Evolutionary conservation across 2,113 vertebrate species (phyloP).

Genomic region (Loxodonta africana): DNA sequence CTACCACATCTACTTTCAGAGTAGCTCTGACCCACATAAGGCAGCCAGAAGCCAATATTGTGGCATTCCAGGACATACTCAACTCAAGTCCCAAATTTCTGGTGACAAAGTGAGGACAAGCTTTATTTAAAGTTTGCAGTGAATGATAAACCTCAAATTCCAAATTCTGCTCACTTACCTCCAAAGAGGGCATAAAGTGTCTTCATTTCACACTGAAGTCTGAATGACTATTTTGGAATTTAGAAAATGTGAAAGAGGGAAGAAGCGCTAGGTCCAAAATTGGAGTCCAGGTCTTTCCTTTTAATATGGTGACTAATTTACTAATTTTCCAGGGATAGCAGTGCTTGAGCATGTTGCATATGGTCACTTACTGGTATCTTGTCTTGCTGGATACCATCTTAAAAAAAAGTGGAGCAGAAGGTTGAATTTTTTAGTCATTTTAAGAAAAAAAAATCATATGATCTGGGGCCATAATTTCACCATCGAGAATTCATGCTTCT

Average conservation of each 20-base stretch:
- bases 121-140: not conserved
- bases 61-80: not conserved
- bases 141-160: conserved; percentile 7
- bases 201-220: not conserved
- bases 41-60: not conserved
- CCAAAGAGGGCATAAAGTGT: not conserved
- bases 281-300: not conserved
- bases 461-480: not conserved
- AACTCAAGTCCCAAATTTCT: not conserved
- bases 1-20: not conserved
- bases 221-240: not conserved
- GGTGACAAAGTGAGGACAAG: not conserved
- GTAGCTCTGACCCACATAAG: not conserved
- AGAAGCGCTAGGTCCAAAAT: not conserved
- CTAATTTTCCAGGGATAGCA: not conserved
- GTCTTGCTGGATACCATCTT: not conserved
- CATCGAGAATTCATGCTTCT: not conserved
- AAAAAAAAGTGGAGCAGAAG: not conserved
- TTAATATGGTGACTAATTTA: not conserved
- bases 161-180: not conserved
- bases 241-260: not conserved
- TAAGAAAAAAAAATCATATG: not conserved
- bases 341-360: not conserved
- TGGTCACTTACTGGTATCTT: not conserved
- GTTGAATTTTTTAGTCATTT: not conserved